These are phyloP conservation scores for Rhinopomastus cyanomelas DNA, from an alignment of 2,113 vertebrate genomes.

Conservation along the genomic window DNA sequence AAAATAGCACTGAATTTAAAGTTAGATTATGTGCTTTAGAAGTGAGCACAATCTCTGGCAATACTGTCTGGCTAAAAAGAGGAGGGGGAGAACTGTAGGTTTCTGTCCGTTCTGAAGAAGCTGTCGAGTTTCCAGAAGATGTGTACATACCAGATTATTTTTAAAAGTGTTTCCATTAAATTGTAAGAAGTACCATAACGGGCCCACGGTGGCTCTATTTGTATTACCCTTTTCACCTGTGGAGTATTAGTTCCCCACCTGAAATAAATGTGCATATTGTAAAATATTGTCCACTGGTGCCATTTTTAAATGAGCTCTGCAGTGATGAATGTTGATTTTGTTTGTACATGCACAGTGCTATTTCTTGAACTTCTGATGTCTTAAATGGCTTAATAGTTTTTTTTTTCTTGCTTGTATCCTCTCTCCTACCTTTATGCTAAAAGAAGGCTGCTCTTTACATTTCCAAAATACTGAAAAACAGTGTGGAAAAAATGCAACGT, in stretches of 20 bases:
- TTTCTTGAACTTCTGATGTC: slow-evolving; percentile 55
- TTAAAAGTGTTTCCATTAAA: slow-evolving; percentile 59
- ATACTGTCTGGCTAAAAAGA: slow-evolving; percentile 36
- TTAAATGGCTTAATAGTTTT: slow-evolving; percentile 51
- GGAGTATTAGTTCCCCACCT: slow-evolving; percentile 62
- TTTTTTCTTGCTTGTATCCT: slow-evolving; percentile 50
- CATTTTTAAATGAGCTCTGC: slow-evolving; percentile 61
- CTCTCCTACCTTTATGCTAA: slow-evolving; percentile 58
- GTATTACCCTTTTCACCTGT: slow-evolving; percentile 51
- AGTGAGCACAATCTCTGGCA: slow-evolving; percentile 52
- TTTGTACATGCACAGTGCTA: slow-evolving; percentile 58
- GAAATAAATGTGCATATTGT: slow-evolving; percentile 74
- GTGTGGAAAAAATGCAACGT: slow-evolving; percentile 45
- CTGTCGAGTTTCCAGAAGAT: slow-evolving; percentile 30
- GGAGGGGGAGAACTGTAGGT: background rate
- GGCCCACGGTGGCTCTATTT: slow-evolving; percentile 53
- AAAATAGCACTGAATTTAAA: slow-evolving; percentile 72
- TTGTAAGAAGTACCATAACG: slow-evolving; percentile 40
- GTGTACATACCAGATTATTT: slow-evolving; percentile 47
- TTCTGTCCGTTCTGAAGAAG: slow-evolving; percentile 29
- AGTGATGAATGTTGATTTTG: slow-evolving; percentile 43
- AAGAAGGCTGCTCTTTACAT: slow-evolving; percentile 48
- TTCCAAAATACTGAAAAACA: slow-evolving; percentile 43
- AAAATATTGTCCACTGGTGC: slow-evolving; percentile 62
- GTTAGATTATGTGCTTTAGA: slow-evolving; percentile 47